These are phyloP conservation scores for Colletes latitarsis DNA, from an alignment of 1,140 invertebrate genomes.

Conservation along the genomic window DNA sequence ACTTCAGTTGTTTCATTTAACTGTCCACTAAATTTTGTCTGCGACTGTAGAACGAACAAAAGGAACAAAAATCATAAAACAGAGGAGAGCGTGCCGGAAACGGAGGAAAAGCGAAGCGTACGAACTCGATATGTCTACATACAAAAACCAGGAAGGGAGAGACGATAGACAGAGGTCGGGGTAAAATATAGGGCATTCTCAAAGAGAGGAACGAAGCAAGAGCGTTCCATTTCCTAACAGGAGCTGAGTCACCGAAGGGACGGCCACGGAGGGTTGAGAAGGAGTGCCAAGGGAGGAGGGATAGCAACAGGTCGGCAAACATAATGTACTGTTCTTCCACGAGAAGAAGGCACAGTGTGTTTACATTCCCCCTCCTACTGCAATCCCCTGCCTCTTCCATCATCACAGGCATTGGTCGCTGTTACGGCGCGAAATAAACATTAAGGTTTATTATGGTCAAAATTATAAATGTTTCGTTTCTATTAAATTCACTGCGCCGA, in stretches of 20 bases:
- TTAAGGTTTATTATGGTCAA: no score
- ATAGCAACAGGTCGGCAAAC: slow-evolving; percentile 78
- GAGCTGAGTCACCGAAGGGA: slow-evolving; percentile 55
- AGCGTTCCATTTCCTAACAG: slow-evolving; percentile 42
- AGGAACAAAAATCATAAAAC: background rate
- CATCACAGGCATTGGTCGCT: no score
- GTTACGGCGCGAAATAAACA: no score
- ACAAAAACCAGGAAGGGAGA: background rate
- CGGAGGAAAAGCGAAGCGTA: background rate
- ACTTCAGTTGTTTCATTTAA: no score
- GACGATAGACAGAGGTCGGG: background rate
- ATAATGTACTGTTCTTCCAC: slow-evolving; percentile 75
- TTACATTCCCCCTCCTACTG: no score
- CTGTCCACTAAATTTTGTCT: no score
- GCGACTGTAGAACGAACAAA: background rate
- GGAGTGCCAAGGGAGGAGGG: slow-evolving; percentile 63
- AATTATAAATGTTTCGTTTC: no score
- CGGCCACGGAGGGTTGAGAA: slow-evolving; percentile 47
- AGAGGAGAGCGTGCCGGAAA: background rate
- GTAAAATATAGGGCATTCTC: slow-evolving; percentile 30
- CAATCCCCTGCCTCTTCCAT: no score
- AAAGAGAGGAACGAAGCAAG: slow-evolving; percentile 27
- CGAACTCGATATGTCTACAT: background rate
- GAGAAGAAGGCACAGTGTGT: no score
- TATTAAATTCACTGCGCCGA: no score